Evolutionary conservation across 2,113 vertebrate species (phyloP).

Genomic region (Oryctolagus cuniculus): DNA sequence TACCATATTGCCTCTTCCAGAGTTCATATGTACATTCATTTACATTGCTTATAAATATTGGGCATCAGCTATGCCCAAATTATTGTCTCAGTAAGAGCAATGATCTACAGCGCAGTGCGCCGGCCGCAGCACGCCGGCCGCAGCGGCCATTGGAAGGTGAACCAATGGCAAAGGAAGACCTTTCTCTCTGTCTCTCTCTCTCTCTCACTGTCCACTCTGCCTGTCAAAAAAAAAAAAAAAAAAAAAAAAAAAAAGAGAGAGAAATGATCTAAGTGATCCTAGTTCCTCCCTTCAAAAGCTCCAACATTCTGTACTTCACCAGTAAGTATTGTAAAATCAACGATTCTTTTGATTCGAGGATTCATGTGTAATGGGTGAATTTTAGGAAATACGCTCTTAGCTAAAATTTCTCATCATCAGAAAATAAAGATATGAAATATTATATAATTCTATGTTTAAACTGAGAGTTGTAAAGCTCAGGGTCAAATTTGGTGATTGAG

Average conservation of each 20-base stretch:
- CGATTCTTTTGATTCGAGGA: neutral
- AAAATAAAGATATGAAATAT: neutral
- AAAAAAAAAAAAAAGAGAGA: too few relatives aligned
- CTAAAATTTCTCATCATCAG: conserved; percentile 7
- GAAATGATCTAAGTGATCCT: neutral
- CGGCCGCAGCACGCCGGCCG: too few relatives aligned
- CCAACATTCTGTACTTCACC: neutral
- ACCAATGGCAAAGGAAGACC: too few relatives aligned
- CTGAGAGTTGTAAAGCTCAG: conserved; percentile 29
- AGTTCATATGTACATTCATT: neutral
- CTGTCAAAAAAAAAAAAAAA: too few relatives aligned
- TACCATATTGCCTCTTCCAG: neutral
- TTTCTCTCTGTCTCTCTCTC: too few relatives aligned
- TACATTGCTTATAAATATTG: neutral
- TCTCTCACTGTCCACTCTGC: too few relatives aligned
- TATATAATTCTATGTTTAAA: conserved; percentile 18
- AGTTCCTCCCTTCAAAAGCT: neutral
- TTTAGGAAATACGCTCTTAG: conserved; percentile 12
- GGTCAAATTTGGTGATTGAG: neutral
- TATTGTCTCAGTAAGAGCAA: neutral
- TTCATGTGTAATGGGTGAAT: conserved; percentile 10
- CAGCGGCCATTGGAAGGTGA: too few relatives aligned
- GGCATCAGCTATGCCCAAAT: neutral
- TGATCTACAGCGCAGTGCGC: too few relatives aligned
- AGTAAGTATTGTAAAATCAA: neutral